These are phyloP conservation scores for Ruditapes philippinarum DNA, from an alignment of 1,140 invertebrate genomes.

Conservation along the genomic window DNA sequence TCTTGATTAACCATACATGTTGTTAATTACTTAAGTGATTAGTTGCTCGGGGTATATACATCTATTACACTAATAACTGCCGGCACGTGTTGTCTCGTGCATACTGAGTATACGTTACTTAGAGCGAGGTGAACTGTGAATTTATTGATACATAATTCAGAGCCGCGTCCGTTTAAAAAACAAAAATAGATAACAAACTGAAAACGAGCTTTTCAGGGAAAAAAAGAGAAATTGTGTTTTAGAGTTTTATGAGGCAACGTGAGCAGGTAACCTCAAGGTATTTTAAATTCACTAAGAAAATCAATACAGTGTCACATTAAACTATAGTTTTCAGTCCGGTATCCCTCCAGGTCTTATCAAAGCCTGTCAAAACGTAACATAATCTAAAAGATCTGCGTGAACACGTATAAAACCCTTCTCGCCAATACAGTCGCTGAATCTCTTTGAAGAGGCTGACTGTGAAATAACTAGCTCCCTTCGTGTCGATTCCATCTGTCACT, in stretches of 20 bases:
- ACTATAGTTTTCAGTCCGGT: no score
- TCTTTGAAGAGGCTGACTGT: not conserved
- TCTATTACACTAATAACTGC: conserved; percentile 26
- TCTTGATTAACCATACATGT: conserved; percentile 36
- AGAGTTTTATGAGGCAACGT: no score
- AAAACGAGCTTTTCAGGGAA: no score
- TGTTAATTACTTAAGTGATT: conserved; percentile 50
- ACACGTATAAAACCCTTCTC: not conserved
- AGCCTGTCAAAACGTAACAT: conserved; percentile 15
- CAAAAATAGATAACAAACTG: no score
- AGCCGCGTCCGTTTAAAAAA: no score
- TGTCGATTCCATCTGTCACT: conserved; percentile 22
- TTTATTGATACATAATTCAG: not conserved
- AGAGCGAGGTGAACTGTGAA: not conserved
- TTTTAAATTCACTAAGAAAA: no score
- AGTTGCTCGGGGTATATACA: not conserved
- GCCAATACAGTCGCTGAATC: not conserved
- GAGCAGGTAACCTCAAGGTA: no score
- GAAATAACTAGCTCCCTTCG: conserved; percentile 29
- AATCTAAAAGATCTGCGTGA: not conserved
- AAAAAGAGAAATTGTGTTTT: no score
- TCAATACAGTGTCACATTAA: no score
- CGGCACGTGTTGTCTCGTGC: conserved; percentile 20
- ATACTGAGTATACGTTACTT: not conserved
- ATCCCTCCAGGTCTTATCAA: not conserved